Evolutionary conservation across 1,140 invertebrate species (phyloP), one percentile per base, ranked within the genome.

Genomic region (Panulirus ornatus): DNA sequence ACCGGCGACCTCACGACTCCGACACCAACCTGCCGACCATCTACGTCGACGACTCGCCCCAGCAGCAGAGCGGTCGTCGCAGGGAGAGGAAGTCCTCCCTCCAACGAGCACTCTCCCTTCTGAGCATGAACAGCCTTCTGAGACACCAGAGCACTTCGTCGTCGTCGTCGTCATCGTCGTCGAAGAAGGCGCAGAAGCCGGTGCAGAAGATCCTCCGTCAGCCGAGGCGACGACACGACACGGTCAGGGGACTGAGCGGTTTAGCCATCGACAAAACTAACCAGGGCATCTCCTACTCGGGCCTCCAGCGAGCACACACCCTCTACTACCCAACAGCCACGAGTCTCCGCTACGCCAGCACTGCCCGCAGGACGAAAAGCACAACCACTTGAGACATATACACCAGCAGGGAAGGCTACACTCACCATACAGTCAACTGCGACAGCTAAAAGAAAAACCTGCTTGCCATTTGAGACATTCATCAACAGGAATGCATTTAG

Each of bases 21-120:
- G 88, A 89, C 79, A 89, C 88, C 27, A 89, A 89, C 70, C 79
- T 89, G 3, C 88, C 88, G 40, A 89, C 88, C 36, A 89, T 89
- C 70, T 89, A 89, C 47, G 88, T 89, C n/a, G 88, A 89, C 66
- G 88, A 89, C 44, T 83, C 88, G 2, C 88, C 88, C 0, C 63
- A 73, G 66, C 75, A 78, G 75, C 54, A 58, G 44, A 40, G 42
- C 42, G 27, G n/a, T 11, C 51, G 47, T n/a, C 11, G 42, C 11
- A 38, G 58, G 3, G 47, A 2, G 1, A 66, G 88, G 2, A 82
- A 83, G 42, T 89, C 88, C 9, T 89, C 88, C 30, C 70, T 89
- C 44, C 88, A 70, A 0, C 79, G 70, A 11, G 88, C 88, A 1
- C 47, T 89, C 9, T 89, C 88, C 34, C 88, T 89, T 5, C 79